Percentiles rank a stretch among this genome's conserved stretches.
Evolutionary conservation across 1,140 invertebrate genomes (phyloP).

Genomic region (Prorops nasuta): DNA sequence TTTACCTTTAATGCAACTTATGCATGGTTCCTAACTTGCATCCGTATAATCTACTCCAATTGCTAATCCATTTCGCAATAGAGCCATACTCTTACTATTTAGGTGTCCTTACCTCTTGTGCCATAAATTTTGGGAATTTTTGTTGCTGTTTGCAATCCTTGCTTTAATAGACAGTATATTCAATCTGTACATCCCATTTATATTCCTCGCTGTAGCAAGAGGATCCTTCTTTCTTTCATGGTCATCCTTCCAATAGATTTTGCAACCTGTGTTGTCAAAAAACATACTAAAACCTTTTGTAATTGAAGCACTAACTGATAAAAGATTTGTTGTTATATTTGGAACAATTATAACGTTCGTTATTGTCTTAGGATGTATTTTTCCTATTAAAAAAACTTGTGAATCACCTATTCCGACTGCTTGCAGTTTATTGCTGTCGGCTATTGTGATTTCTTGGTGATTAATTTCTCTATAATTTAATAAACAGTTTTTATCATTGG

Average conservation of each 20-base stretch:
- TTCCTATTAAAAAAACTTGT: not conserved
- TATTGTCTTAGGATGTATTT: not conserved
- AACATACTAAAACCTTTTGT: conserved; percentile 8
- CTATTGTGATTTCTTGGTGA: not conserved
- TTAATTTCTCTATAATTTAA: not conserved
- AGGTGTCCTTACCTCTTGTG: conserved; percentile 12
- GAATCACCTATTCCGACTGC: conserved; percentile 1
- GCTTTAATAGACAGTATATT: too few species aligned
- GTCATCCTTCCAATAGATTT: not conserved
- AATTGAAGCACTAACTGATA: conserved; percentile 15
- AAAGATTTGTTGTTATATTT: conserved; percentile 10
- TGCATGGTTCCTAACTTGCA: not conserved
- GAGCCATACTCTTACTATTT: conserved; percentile 2
- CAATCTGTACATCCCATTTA: conserved; percentile 9
- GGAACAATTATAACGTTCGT: conserved; percentile 12
- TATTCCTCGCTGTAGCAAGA: conserved; percentile 5
- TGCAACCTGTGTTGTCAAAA: conserved; percentile 4
- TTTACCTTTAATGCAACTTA: not conserved
- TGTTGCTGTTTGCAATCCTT: too few species aligned
- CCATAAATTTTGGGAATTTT: conserved; percentile 10
- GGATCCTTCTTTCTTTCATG: too few species aligned
- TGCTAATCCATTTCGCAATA: not conserved
- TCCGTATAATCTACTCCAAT: not conserved
- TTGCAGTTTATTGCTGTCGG: not conserved
- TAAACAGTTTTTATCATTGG: not conserved